These are phyloP conservation scores for Drosophila subpulchrella DNA, from an alignment of 1,140 invertebrate genomes.

Conservation along the genomic window DNA sequence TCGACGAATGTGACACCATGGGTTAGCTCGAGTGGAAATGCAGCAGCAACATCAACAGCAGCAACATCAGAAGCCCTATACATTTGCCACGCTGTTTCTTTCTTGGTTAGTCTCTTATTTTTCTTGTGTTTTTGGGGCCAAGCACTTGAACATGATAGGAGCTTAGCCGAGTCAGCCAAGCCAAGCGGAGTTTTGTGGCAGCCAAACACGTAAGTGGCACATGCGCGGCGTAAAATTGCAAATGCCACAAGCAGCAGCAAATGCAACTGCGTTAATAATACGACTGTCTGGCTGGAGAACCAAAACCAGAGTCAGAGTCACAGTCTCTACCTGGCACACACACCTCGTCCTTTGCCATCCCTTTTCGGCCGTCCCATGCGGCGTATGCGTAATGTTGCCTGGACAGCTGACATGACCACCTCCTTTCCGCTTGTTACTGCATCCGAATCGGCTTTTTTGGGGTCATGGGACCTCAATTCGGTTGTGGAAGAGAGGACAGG, in stretches of 20 bases:
- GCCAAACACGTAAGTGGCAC: conserved; percentile 75
- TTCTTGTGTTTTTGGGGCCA: conserved; percentile 64
- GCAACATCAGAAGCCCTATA: conserved; percentile 66
- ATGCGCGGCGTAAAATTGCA: conserved; percentile 74
- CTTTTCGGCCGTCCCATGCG: conserved; percentile 55
- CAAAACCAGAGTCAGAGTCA: conserved; percentile 32
- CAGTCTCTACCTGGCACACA: conserved; percentile 44
- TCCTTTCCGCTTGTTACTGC: conserved; percentile 33
- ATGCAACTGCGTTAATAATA: conserved; percentile 72
- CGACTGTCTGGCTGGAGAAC: conserved; percentile 62
- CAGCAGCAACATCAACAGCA: conserved; percentile 39
- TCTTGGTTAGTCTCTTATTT: conserved; percentile 35
- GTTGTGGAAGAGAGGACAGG: not conserved
- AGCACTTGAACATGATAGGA: conserved; percentile 79
- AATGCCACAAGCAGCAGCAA: conserved; percentile 48
- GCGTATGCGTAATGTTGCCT: conserved; percentile 72
- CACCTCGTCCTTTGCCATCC: conserved; percentile 27
- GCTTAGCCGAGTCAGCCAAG: conserved; percentile 69
- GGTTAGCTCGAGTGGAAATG: conserved; percentile 76
- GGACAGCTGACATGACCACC: conserved; percentile 47
- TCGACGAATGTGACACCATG: conserved; percentile 53
- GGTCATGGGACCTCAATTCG: conserved; percentile 23
- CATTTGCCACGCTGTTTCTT: conserved; percentile 37
- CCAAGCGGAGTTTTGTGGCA: conserved; percentile 62
- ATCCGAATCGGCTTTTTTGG: conserved; percentile 23